Evolutionary conservation across 92 coral and sea anemone species (phyloP).

Genomic region (Pocillopora grandis): DNA sequence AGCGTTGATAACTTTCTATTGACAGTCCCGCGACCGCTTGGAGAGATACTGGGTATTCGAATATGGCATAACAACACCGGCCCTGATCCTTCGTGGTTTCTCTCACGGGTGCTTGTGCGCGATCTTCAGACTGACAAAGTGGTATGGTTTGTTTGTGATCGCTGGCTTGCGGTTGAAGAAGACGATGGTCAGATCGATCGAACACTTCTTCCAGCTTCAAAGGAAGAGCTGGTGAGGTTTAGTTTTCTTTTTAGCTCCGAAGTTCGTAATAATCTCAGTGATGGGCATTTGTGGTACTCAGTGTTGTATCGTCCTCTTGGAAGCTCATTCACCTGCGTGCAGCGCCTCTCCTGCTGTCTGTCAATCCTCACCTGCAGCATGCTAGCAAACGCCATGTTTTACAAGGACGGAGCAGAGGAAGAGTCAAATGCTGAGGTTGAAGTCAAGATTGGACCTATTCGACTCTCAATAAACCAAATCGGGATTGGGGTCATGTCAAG

Average conservation of each 20-base stretch:
- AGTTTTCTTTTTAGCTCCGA: slow-evolving; percentile 72
- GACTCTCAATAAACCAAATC: slow-evolving; percentile 75
- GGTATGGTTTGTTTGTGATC: slow-evolving; percentile 81
- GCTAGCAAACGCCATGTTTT: slow-evolving; percentile 94
- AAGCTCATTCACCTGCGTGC: slow-evolving; percentile 87
- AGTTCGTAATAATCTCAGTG: slow-evolving; percentile 81
- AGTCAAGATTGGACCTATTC: slow-evolving; percentile 72
- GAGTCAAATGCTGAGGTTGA: slow-evolving; percentile 43
- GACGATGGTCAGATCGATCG: slow-evolving; percentile 84
- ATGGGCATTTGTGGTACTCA: slow-evolving; percentile 90
- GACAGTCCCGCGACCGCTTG: slow-evolving; percentile 81
- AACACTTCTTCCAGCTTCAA: slow-evolving; percentile 61
- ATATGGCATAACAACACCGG: slow-evolving; percentile 94
- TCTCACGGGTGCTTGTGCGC: slow-evolving; percentile 64
- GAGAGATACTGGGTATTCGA: slow-evolving; percentile 45
- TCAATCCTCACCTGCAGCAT: slow-evolving; percentile 73
- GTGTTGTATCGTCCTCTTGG: slow-evolving; percentile 71
- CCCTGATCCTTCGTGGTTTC: slow-evolving; percentile 75
- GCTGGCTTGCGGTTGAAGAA: slow-evolving; percentile 91
- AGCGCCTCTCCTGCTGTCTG: slow-evolving; percentile 87
- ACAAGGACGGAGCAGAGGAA: slow-evolving; percentile 49
- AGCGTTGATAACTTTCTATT: slow-evolving; percentile 67
- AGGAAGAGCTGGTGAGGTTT: slow-evolving; percentile 71
- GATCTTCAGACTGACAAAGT: slow-evolving; percentile 76
- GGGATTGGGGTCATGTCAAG: slow-evolving; percentile 76